Conservation (phyloP, 2,797 vertebrate genomes). For the Danionella dracula region DNA sequence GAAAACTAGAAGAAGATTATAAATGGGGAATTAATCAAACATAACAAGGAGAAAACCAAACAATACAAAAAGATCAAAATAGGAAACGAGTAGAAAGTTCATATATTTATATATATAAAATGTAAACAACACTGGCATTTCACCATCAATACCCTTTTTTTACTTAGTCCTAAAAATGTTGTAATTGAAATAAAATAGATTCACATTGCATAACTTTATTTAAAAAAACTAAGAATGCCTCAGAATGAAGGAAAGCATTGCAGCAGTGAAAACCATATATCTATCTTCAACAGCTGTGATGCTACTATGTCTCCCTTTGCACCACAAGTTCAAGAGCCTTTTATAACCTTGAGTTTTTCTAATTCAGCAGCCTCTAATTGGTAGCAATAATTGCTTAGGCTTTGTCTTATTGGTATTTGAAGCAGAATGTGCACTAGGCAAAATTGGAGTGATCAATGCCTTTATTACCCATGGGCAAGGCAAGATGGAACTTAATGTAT, state of each 20-base stretch:
- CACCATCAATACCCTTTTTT: too few relatives aligned
- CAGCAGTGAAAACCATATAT: neutral
- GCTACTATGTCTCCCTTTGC: neutral
- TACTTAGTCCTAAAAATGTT: too few relatives aligned
- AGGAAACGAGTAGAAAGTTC: too few relatives aligned
- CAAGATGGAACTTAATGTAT: too few relatives aligned
- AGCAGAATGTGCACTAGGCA: slow-evolving; percentile 2
- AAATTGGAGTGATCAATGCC: neutral
- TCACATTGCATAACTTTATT: too few relatives aligned
- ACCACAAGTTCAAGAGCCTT: slow-evolving; percentile 6
- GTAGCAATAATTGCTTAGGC: slow-evolving; percentile 5
- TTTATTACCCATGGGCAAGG: slow-evolving; percentile 6
- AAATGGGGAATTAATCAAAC: too few relatives aligned
- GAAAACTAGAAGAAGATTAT: too few relatives aligned
- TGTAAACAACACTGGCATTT: too few relatives aligned
- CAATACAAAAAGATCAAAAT: too few relatives aligned
- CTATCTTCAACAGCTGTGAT: neutral
- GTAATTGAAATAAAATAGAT: too few relatives aligned
- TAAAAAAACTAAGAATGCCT: neutral
- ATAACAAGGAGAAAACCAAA: too few relatives aligned
- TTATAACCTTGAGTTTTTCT: slow-evolving; percentile 11
- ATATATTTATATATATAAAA: too few relatives aligned
- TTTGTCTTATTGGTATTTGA: neutral
- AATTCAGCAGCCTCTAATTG: slow-evolving; percentile 6
- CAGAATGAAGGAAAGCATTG: neutral